These are phyloP conservation scores for Drosophila sechellia DNA, from an alignment of 1,140 invertebrate genomes.

Conservation along the genomic window DNA sequence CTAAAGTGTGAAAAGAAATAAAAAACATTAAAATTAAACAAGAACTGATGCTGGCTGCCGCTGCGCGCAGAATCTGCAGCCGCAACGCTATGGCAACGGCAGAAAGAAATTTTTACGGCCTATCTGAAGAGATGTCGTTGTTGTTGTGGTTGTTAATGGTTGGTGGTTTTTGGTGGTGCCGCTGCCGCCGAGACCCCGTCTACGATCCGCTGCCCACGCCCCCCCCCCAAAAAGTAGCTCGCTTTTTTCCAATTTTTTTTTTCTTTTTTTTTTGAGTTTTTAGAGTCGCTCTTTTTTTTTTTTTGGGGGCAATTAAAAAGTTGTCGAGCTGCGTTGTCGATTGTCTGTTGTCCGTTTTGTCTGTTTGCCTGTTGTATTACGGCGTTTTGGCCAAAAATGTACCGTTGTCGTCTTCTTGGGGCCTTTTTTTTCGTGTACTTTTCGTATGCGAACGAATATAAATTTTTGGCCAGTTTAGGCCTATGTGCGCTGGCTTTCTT, in stretches of 20 bases:
- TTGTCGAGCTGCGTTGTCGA: conserved; percentile 67
- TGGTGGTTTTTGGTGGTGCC: conserved; percentile 23
- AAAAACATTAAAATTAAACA: conserved; percentile 61
- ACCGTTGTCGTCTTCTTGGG: conserved; percentile 58
- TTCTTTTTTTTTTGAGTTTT: conserved; percentile 42
- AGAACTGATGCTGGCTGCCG: conserved; percentile 48
- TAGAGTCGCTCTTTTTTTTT: conserved; percentile 37
- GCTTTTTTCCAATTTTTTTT: conserved; percentile 24
- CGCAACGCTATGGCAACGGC: conserved; percentile 9
- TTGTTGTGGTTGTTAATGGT: conserved; percentile 16
- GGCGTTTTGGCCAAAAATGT: conserved; percentile 66
- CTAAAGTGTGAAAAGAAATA: conserved; percentile 64
- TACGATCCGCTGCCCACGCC: conserved; percentile 51
- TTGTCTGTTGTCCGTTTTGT: conserved; percentile 42
- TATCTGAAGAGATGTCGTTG: conserved; percentile 44
- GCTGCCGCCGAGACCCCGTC: conserved; percentile 44
- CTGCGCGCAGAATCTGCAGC: conserved; percentile 63
- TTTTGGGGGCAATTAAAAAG: conserved; percentile 75
- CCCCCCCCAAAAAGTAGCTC: conserved; percentile 14
- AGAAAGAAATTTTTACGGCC: conserved; percentile 74
- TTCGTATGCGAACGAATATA: not conserved
- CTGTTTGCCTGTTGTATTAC: conserved; percentile 61
- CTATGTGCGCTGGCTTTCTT: conserved; percentile 57
- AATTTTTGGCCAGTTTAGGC: conserved; percentile 24
- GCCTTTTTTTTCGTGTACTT: not conserved